These are phyloP conservation scores for Ciconia boyciana DNA, from an alignment of 2,113 vertebrate species.

Conservation along the genomic window DNA sequence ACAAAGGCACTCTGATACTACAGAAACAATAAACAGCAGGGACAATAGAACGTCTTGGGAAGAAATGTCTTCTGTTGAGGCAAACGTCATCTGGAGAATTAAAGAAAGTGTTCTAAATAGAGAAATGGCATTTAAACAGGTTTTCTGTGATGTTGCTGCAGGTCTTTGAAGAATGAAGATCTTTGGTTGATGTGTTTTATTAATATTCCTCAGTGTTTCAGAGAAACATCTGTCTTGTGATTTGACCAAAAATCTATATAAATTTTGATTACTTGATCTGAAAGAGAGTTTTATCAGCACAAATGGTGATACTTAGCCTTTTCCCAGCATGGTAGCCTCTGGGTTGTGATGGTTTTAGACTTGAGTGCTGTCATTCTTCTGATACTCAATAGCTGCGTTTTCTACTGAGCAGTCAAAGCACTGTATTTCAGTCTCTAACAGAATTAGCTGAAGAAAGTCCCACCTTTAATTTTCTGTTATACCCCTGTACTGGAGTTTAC, in stretches of 20 bases:
- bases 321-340: not conserved
- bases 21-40: slow-evolving; percentile 13
- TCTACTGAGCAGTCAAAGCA: not conserved
- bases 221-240: not conserved
- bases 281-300: not conserved
- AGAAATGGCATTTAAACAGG: slow-evolving; percentile 10
- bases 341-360: not conserved
- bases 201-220: not conserved
- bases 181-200: not conserved
- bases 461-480: not conserved
- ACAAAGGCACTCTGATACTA: not conserved
- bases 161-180: slow-evolving; percentile 25
- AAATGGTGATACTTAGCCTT: not conserved
- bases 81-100: not conserved
- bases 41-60: not conserved
- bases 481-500: not conserved
- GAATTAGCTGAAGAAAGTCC: not conserved
- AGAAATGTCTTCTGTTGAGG: slow-evolving; percentile 11
- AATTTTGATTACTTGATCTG: not conserved
- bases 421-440: not conserved
- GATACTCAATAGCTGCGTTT: not conserved
- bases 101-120: not conserved
- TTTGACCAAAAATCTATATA: not conserved
- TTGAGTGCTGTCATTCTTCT: not conserved
- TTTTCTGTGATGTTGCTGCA: not conserved